Evolutionary conservation across 2,888 invertebrate genomes (phyloP).

Genomic region (Neuroscelio doddi): DNA sequence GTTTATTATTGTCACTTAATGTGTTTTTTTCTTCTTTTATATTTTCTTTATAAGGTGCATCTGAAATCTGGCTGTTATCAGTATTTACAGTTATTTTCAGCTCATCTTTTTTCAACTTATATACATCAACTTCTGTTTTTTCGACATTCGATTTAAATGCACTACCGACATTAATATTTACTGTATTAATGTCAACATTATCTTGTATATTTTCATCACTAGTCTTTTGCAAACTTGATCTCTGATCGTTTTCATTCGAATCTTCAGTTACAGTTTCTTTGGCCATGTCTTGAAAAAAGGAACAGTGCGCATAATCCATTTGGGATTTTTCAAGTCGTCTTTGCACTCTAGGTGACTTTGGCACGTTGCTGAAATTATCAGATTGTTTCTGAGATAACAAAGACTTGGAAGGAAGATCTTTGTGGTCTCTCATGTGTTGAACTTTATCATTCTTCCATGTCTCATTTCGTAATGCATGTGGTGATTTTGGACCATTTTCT

Average conservation of each 20-base stretch:
- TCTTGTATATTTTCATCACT: too few relatives aligned
- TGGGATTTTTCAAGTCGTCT: constrained; percentile 31
- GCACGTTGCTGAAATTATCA: constrained; percentile 34
- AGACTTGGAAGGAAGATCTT: constrained; percentile 35
- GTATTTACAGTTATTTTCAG: too few relatives aligned
- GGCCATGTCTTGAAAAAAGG: not conserved
- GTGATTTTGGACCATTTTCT: constrained; percentile 52
- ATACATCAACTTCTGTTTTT: too few relatives aligned
- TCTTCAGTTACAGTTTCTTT: not conserved
- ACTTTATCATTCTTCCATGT: constrained; percentile 37
- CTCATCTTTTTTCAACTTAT: too few relatives aligned
- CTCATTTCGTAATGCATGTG: constrained; percentile 48
- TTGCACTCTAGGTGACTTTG: constrained; percentile 50
- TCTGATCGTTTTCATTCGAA: not conserved
- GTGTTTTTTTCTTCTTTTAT: too few relatives aligned
- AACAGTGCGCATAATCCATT: not conserved
- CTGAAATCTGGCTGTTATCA: too few relatives aligned
- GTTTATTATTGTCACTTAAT: too few relatives aligned
- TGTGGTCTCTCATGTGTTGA: constrained; percentile 39
- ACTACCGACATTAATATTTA: too few relatives aligned
- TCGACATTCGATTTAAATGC: too few relatives aligned
- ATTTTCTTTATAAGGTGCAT: too few relatives aligned
- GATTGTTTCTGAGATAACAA: constrained; percentile 28
- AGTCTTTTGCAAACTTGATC: too few relatives aligned
- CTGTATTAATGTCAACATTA: too few relatives aligned